phyloP scores from a whole-genome alignment of 1,140 invertebrate species.

The Parasteatoda tepidariorum region DNA sequence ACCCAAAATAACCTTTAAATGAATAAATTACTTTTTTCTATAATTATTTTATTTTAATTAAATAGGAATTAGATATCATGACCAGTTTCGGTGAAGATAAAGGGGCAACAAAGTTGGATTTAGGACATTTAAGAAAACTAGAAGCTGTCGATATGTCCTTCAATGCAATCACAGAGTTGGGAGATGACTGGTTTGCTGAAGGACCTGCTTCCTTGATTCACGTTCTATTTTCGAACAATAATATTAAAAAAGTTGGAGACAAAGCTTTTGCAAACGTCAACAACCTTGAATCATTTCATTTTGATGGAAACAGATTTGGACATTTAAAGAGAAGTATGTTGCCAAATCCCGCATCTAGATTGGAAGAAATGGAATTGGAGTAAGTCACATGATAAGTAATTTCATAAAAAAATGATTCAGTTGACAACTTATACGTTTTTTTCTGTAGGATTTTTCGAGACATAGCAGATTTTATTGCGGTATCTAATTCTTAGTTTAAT shows the following conservation, averaged over 20 bases:
- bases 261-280: constrained; percentile 1
- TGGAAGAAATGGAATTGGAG: constrained; percentile 8
- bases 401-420: too few species aligned
- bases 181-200: constrained; percentile 7
- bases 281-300: not conserved
- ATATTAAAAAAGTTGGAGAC: constrained; percentile 1
- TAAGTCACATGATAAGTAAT: too few species aligned
- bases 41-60: too few species aligned
- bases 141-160: not conserved
- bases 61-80: constrained; percentile 2
- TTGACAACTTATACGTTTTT: too few species aligned
- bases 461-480: too few species aligned
- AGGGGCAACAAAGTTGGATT: not conserved
- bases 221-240: constrained; percentile 16
- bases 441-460: too few species aligned
- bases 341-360: not conserved
- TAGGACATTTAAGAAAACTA: not conserved
- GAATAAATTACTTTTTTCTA: too few species aligned
- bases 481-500: too few species aligned
- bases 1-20: too few species aligned
- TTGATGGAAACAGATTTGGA: constrained; percentile 21
- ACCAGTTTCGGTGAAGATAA: constrained; percentile 7
- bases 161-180: not conserved
- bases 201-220: not conserved
- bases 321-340: constrained; percentile 16